phyloP scores from a whole-genome alignment of 2,888 invertebrate genomes.

The Conchocele bisecta region DNA sequence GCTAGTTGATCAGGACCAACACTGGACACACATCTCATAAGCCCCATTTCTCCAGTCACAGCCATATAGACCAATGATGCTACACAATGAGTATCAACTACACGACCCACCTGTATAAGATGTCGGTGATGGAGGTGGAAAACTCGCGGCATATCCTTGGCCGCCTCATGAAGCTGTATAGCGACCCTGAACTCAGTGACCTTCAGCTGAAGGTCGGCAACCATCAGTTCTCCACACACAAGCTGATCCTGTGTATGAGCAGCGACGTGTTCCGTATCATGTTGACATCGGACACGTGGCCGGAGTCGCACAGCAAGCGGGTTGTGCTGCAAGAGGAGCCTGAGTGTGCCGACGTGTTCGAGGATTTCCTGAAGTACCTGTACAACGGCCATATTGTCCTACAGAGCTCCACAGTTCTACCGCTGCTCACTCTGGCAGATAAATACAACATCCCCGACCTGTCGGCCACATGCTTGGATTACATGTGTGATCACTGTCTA shows the following conservation, averaged over 20 bases:
- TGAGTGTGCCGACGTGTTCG: conserved; percentile 92
- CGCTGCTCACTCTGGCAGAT: conserved; percentile 94
- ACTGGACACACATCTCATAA: too few relatives aligned
- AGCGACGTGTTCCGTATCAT: conserved; percentile 98
- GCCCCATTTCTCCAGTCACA: too few relatives aligned
- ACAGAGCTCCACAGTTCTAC: conserved; percentile 92
- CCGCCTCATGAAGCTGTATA: conserved; percentile 62
- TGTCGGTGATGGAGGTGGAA: conserved; percentile 28
- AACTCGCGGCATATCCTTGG: conserved; percentile 46
- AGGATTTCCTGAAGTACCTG: conserved; percentile 93
- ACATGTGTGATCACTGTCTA: conserved; percentile 94
- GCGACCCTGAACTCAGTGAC: conserved; percentile 90
- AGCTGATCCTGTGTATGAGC: conserved; percentile 95
- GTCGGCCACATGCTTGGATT: conserved; percentile 91
- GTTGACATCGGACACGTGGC: conserved; percentile 97
- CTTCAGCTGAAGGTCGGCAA: conserved; percentile 92
- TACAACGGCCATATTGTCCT: conserved; percentile 96
- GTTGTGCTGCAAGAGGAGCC: conserved; percentile 94
- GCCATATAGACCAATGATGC: too few relatives aligned
- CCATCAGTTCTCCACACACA: conserved; percentile 92
- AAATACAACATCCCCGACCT: conserved; percentile 97
- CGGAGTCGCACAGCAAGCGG: conserved; percentile 92
- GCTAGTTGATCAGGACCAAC: too few relatives aligned
- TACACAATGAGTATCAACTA: too few relatives aligned
- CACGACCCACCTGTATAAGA: too few relatives aligned